A percentile compares a stretch with the other conserved stretches of the same genome.
Conservation (phyloP, 2,113 vertebrate genomes). For the Paradoxurus hermaphroditus region DNA sequence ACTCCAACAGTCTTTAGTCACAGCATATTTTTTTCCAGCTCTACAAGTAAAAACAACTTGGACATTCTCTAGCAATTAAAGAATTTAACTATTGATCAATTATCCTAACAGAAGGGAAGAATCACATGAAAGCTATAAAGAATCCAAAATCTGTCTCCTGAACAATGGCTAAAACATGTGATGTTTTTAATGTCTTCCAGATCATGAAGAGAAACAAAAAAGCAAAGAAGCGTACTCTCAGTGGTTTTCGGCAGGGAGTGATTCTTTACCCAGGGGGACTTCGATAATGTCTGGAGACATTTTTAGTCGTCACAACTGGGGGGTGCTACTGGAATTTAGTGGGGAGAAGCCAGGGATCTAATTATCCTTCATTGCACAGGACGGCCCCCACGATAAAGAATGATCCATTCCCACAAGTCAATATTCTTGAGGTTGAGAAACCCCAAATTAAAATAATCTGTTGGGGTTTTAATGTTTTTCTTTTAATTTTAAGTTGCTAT, state of each 20-base stretch:
- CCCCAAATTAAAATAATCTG: constrained; percentile 63
- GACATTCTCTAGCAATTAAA: constrained; percentile 23
- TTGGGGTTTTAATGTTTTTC: constrained; percentile 29
- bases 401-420: background rate
- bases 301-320: constrained; percentile 44
- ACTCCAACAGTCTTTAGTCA: too few relatives aligned
- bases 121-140: constrained; percentile 20
- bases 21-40: background rate
- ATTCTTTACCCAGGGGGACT: background rate
- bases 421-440: constrained; percentile 44
- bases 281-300: constrained; percentile 45
- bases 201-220: constrained; percentile 53
- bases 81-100: constrained; percentile 9
- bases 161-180: constrained; percentile 42
- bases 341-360: background rate
- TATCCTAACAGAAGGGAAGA: background rate
- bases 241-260: background rate
- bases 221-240: constrained; percentile 7
- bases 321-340: constrained; percentile 43
- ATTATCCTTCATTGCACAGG: background rate
- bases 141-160: constrained; percentile 20
- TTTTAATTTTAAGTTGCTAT: background rate
- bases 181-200: constrained; percentile 68
- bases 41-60: background rate
- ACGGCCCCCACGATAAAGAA: background rate